phyloP scores from a whole-genome alignment of 1,140 invertebrate genomes.

The Lucilia cuprina region DNA sequence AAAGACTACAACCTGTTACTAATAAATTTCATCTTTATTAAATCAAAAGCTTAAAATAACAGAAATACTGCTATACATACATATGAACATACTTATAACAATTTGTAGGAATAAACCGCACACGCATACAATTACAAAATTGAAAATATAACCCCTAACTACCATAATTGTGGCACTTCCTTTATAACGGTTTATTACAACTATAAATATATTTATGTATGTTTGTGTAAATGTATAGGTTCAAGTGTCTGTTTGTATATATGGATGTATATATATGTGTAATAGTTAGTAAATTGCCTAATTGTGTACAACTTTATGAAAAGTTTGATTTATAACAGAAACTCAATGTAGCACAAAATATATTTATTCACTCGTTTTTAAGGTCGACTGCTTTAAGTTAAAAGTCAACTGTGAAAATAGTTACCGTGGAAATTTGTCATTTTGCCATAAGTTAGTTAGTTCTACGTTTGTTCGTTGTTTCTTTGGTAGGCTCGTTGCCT shows the following conservation, averaged over 20 bases:
- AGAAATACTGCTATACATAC: not conserved
- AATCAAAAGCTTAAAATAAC: conserved; percentile 20
- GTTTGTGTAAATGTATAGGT: not conserved
- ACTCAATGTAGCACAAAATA: conserved; percentile 30
- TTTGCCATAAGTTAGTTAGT: conserved; percentile 3
- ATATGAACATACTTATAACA: not conserved
- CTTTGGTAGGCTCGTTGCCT: not conserved
- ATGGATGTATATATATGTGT: not conserved
- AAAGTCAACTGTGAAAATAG: conserved; percentile 35
- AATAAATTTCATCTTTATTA: conserved; percentile 18
- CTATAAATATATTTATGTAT: not conserved
- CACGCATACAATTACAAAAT: not conserved
- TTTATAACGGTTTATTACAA: not conserved
- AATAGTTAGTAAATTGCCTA: conserved; percentile 13
- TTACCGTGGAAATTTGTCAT: conserved; percentile 35
- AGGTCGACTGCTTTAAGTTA: conserved; percentile 29
- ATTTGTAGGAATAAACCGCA: not conserved
- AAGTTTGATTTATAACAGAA: conserved; percentile 36
- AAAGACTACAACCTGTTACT: conserved; percentile 7
- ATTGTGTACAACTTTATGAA: conserved; percentile 33
- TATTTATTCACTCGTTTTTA: conserved; percentile 22
- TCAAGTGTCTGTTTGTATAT: not conserved
- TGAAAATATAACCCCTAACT: not conserved
- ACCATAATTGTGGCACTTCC: not conserved
- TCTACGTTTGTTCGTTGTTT: not conserved